phyloP scores from a whole-genome alignment of 1,140 invertebrate genomes.

The Akabosia matsudoensis region DNA sequence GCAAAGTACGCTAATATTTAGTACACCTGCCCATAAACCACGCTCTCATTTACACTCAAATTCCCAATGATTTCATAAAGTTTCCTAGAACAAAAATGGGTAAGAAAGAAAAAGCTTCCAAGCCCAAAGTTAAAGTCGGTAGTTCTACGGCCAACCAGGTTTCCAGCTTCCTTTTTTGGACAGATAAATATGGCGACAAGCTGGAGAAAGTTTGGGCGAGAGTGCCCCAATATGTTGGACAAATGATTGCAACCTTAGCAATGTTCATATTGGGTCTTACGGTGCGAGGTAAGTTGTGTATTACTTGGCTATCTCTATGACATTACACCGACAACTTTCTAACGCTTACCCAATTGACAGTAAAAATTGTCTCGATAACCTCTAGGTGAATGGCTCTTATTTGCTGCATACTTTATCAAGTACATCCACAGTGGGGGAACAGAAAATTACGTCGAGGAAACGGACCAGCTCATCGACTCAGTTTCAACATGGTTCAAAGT shows the following conservation, averaged over 20 bases:
- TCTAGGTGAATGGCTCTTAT: conserved; percentile 64
- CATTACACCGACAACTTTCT: not conserved
- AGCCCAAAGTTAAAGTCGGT: not conserved
- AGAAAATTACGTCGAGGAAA: conserved; percentile 40
- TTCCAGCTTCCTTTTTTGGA: conserved; percentile 51
- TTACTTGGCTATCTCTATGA: not conserved
- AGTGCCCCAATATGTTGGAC: conserved; percentile 56
- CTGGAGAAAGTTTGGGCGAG: conserved; percentile 57
- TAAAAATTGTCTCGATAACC: too few species aligned
- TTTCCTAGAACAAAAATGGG: conserved; percentile 20
- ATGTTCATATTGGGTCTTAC: conserved; percentile 60
- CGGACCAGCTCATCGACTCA: conserved; percentile 42
- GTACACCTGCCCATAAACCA: too few species aligned
- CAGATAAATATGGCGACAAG: conserved; percentile 55
- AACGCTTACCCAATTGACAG: conserved; percentile 46
- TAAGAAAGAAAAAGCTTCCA: not conserved
- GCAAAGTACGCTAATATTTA: too few species aligned
- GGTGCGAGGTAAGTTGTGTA: conserved; percentile 55
- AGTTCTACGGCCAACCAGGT: not conserved
- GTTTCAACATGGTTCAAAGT: conserved; percentile 36
- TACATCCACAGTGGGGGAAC: conserved; percentile 48
- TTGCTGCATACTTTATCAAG: conserved; percentile 60
- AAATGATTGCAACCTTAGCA: conserved; percentile 57
- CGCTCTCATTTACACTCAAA: too few species aligned
- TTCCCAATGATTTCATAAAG: too few species aligned